Evolutionary conservation across 2,113 vertebrate genomes (phyloP), one percentile per base, ranked within the genome.

Genomic region (Brachypodius melanocephalos): DNA sequence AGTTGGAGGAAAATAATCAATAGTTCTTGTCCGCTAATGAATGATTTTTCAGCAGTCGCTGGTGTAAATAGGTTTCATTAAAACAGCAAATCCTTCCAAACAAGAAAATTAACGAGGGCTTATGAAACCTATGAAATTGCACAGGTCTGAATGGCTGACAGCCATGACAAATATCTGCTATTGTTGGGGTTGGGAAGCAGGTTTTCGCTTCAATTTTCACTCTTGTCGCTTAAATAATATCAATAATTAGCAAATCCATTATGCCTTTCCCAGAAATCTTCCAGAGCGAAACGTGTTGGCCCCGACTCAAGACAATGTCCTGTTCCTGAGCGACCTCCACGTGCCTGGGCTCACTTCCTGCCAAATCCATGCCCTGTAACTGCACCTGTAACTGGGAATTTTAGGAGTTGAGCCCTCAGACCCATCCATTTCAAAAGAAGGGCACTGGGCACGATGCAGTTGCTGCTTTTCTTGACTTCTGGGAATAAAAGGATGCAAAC

Each of bases 1-100:
- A 88, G 91, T 24, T 89, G 92, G 93, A 91, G 86, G 82, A 91
- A 95, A 96, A 94, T 94, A 97, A 96, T 95, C 96, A 94, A 97
- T 97, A 95, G 89, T 89, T 92, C 96, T 94, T 92, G 94, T 93
- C 86, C 32, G 36, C 94, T 93, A 95, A 94, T 93, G 96, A 96
- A 97, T 96, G 94, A 96, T 96, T 97, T 97, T 95, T 95, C 90
- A 94, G 95, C 90, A 85, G 90, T 86, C 1, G 10, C 67, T 40
- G 22, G 75, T 69, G 89, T 85, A 97, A 96, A 94, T 73, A 91
- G 95, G 89, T 94, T 96, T 91, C 95, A 95, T 97, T 96, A 96
- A 94, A 97, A 92, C 16, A 93, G 94, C 95, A 95, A 95, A 95
- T 94, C 87, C 84, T 92, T 69, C 85, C 77, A 74, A 93, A 91